Percentiles rank a stretch among this genome's conserved stretches.
Conservation (phyloP, 2,113 vertebrate genomes). For the Salvator merianae region DNA sequence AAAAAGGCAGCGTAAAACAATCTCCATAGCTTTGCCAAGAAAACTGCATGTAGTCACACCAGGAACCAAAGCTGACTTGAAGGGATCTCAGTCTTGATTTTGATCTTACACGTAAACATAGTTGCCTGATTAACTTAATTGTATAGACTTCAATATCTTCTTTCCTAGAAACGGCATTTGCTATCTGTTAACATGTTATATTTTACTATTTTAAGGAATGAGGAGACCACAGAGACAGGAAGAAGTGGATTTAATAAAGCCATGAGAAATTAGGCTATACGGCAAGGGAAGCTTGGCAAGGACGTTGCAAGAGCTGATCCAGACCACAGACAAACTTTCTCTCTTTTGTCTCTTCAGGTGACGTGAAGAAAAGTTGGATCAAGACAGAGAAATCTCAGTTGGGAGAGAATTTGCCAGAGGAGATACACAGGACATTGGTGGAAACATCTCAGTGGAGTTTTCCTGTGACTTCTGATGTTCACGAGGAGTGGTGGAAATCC, state of each 20-base stretch:
- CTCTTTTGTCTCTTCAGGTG: constrained; percentile 25
- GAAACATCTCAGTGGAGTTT: constrained; percentile 4
- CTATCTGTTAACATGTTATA: background rate
- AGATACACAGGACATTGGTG: background rate
- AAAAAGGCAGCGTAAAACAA: no score
- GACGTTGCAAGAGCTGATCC: background rate
- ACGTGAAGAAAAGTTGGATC: background rate
- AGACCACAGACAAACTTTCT: background rate
- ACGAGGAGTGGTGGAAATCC: background rate
- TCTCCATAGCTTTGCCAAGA: no score
- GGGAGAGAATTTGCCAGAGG: background rate
- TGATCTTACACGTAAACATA: no score
- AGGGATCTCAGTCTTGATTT: no score
- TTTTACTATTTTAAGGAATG: background rate
- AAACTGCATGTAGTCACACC: no score
- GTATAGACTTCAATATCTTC: background rate
- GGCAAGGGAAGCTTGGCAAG: background rate
- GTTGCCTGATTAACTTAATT: background rate
- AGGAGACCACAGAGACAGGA: background rate
- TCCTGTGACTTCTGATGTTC: background rate
- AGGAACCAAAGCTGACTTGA: no score
- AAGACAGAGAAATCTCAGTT: constrained; percentile 3
- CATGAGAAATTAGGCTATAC: background rate
- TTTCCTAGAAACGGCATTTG: background rate
- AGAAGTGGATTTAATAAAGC: background rate